A percentile compares a stretch with the other conserved stretches of the same genome.
These are phyloP conservation scores for Orius insidiosus DNA, from an alignment of 1,140 invertebrate species.

Conservation along the genomic window DNA sequence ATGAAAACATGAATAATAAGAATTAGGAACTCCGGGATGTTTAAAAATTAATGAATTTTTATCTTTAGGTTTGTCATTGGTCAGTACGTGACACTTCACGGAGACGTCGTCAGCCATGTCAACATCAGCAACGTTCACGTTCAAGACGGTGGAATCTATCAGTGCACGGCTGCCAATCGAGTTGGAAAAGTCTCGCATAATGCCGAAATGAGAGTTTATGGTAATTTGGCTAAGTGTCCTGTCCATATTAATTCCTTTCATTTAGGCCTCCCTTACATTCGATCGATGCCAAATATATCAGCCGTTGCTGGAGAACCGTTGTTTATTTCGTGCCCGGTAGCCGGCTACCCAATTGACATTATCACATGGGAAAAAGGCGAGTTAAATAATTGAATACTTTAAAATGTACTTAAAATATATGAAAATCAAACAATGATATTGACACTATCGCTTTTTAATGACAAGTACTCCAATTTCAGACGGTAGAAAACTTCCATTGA, in stretches of 20 bases:
- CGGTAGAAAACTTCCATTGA: constrained; percentile 39
- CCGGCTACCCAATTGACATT: constrained; percentile 35
- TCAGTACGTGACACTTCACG: too few species aligned
- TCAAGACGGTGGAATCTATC: constrained; percentile 36
- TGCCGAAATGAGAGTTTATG: constrained; percentile 30
- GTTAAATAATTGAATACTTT: too few species aligned
- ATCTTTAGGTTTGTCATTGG: constrained; percentile 20
- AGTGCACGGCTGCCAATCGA: constrained; percentile 33
- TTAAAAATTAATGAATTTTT: too few species aligned
- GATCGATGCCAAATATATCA: constrained; percentile 35
- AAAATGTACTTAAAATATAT: constrained; percentile 5
- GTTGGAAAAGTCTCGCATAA: constrained; percentile 30
- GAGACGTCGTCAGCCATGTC: constrained; percentile 70
- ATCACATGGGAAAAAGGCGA: constrained; percentile 39
- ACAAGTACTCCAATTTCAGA: constrained; percentile 28
- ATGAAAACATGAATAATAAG: neutral
- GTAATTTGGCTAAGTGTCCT: constrained; percentile 19
- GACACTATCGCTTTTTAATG: constrained; percentile 1
- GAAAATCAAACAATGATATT: neutral
- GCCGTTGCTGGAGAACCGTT: constrained; percentile 34
- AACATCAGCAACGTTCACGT: constrained; percentile 35
- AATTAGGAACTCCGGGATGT: neutral
- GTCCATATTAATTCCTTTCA: constrained; percentile 5
- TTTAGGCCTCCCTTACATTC: constrained; percentile 33
- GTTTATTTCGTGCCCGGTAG: constrained; percentile 35